These are phyloP conservation scores for Pygoscelis antarcticus DNA, from an alignment of 2,113 vertebrate species.

Conservation along the genomic window DNA sequence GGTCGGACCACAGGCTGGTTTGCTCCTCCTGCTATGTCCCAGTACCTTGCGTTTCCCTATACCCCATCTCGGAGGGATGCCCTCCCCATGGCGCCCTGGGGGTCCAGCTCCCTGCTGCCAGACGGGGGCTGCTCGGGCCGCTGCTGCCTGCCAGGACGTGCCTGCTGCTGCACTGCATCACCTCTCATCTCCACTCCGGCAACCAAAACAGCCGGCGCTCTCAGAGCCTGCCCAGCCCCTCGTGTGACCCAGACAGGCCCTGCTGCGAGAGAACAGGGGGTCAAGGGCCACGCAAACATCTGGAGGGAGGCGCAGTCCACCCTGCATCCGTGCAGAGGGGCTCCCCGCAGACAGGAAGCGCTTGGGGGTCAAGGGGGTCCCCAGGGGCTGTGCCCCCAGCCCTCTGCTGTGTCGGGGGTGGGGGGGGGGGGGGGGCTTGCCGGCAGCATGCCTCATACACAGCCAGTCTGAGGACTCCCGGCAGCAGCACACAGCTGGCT, in stretches of 20 bases:
- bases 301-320: not conserved
- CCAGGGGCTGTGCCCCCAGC: not conserved
- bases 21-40: not conserved
- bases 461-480: not conserved
- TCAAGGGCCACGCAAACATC: slow-evolving; percentile 23
- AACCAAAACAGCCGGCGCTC: not conserved
- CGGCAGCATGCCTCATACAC: not conserved
- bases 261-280: slow-evolving; percentile 21
- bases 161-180: not conserved
- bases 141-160: not conserved
- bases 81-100: not conserved
- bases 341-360: not conserved
- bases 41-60: not conserved
- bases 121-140: accelerated
- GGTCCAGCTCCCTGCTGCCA: not conserved
- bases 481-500: not conserved
- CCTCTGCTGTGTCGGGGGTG: not conserved
- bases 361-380: not conserved
- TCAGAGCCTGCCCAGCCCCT: not conserved
- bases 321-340: not conserved
- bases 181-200: accelerated
- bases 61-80: too few species aligned
- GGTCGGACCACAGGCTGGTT: not conserved
- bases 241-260: slow-evolving; percentile 23
- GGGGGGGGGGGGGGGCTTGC: not conserved